Percentiles rank a stretch among this genome's conserved stretches.
These are phyloP conservation scores for Bubalus kerabau DNA, from an alignment of 2,113 vertebrate species.

Conservation along the genomic window DNA sequence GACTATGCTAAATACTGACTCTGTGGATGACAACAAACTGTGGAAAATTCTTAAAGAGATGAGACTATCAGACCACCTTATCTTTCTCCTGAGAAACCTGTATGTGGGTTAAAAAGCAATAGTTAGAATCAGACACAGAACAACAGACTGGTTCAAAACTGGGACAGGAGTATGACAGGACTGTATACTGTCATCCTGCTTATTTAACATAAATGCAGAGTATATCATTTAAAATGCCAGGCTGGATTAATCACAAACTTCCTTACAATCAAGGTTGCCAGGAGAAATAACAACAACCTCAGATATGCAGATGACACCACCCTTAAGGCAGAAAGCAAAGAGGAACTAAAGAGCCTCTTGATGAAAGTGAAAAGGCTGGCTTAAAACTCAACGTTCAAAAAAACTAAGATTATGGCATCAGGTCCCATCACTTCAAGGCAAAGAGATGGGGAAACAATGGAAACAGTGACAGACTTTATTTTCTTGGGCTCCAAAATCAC, in stretches of 20 bases:
- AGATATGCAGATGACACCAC: not conserved
- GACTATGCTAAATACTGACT: not conserved
- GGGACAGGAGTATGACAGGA: not conserved
- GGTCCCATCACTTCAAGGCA: not conserved
- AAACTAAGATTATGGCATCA: not conserved
- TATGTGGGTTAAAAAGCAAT: not conserved
- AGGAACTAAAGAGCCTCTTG: not conserved
- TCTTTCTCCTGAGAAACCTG: not conserved
- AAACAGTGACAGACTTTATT: not conserved
- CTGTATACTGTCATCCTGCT: not conserved
- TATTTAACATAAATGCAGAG: not conserved
- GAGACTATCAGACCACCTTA: not conserved
- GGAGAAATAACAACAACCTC: not conserved
- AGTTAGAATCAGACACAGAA: not conserved
- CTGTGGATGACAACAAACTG: not conserved
- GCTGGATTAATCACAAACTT: not conserved
- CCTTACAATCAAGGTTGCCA: not conserved
- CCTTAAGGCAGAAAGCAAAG: not conserved
- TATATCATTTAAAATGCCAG: not conserved
- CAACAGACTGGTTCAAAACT: not conserved
- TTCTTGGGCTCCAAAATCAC: not conserved
- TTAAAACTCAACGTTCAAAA: not conserved
- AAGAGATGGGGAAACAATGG: not conserved
- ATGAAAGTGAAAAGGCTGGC: not conserved
- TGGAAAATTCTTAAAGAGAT: not conserved